Evolutionary conservation across 2,888 invertebrate species (phyloP), one percentile per base, ranked within the genome.

Genomic region (Sesia bembeciformis): DNA sequence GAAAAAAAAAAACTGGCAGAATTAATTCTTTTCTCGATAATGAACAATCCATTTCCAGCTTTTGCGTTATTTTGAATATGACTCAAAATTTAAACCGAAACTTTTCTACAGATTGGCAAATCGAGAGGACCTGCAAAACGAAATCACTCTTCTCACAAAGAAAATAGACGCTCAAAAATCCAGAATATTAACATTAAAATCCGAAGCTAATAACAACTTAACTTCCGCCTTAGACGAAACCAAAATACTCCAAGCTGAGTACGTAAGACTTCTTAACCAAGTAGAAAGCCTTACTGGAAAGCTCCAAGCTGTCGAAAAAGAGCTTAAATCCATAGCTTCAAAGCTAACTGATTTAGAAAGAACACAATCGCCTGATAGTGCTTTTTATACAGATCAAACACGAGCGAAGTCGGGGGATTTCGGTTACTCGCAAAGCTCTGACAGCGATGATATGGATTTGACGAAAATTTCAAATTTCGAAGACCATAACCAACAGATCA

Each of bases 111-210:
- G 91, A 81, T 90, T 97, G 67, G 94, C 97, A 2, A 95, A 95
- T 62, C 91, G 96, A 59, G 97, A 96, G 84, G 97, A 96, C 74
- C 77, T 96, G 4, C 94, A 96, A 72, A 92, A 94, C 68, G 95
- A 94, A 67, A 91, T 93, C 55, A 87, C 92, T n/a, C 90, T 92
- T 39, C 83, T 94, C 39, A 82, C 90, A 0, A 90, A 91, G 63
- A 92, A 92, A 72, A 93, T 95, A 4, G 93, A 95, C 57, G 85
- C 91, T 5, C 90, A 94, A 68, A 92, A 92, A 72, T 82, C 86
- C 4, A 90, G 93, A 65, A 90, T 94, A 61, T 86, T 91, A 54
- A 92, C 93, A 41, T 80, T 94, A 4, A 93, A 94, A 67, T 91
- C 91, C 4, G 94, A 94, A 76, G 92, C 92, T 4, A 89, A 90